Evolutionary conservation across 2,888 invertebrate species (phyloP).

Genomic region (Panzeria rudis): DNA sequence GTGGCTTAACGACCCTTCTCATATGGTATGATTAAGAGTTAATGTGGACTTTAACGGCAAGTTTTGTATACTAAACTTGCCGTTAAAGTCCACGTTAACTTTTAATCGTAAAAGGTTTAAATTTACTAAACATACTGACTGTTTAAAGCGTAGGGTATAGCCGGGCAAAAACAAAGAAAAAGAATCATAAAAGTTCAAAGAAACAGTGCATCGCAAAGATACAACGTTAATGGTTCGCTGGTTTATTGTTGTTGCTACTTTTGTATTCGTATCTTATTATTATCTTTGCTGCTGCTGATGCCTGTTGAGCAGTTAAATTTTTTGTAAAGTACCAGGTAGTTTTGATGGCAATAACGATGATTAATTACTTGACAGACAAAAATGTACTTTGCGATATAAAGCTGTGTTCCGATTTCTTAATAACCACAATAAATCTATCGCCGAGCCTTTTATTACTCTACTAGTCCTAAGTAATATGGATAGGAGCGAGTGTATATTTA

Average conservation of each 20-base stretch:
- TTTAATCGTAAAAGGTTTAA: neutral
- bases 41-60: too few species aligned
- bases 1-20: too few species aligned
- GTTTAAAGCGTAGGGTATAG: neutral
- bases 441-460: too few species aligned
- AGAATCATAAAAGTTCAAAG: constrained; percentile 67
- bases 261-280: constrained; percentile 44
- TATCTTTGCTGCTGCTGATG: constrained; percentile 50
- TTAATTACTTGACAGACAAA: neutral
- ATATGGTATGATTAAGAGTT: too few species aligned
- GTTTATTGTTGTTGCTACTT: constrained; percentile 48
- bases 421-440: neutral
- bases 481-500: too few species aligned
- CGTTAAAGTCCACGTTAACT: too few species aligned
- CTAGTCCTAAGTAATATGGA: too few species aligned
- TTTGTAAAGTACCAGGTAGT: constrained; percentile 43
- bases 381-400: neutral
- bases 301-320: constrained; percentile 45
- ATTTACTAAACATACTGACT: neutral
- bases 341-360: neutral
- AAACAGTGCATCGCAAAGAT: constrained; percentile 63
- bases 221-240: constrained; percentile 60
- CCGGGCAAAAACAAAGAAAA: constrained; percentile 23
- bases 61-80: too few species aligned
- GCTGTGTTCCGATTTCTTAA: neutral